Evolutionary conservation across 2,797 vertebrate genomes (phyloP).

Genomic region (Eidolon dupreanum): DNA sequence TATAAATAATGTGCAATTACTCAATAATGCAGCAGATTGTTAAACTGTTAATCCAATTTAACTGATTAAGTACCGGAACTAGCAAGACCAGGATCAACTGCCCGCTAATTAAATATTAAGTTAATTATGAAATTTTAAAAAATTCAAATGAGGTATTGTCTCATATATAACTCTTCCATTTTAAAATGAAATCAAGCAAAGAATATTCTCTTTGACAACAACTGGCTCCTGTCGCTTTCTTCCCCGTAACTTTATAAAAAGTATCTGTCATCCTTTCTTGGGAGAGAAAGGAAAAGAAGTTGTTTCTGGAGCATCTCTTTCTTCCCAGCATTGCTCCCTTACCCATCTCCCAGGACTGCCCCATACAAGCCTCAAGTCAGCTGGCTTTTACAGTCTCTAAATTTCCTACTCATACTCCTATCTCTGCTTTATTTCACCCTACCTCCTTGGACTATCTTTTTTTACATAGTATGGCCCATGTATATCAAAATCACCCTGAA

Average conservation of each 20-base stretch:
- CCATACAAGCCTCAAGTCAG: not conserved
- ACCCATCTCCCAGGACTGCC: not conserved
- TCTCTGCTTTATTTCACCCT: not conserved
- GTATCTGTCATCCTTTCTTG: not conserved
- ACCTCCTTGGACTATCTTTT: not conserved
- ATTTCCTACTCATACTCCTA: not conserved
- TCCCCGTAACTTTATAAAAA: not conserved
- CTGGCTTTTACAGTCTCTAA: not conserved
- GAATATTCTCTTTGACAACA: not conserved
- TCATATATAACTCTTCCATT: not conserved
- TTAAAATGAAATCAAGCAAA: not conserved
- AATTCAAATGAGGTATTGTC: not conserved
- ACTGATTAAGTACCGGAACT: not conserved
- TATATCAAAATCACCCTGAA: not conserved
- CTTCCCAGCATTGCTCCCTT: not conserved
- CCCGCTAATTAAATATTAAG: conserved; percentile 29
- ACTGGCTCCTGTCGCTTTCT: not conserved
- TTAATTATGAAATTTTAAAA: not conserved
- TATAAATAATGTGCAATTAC: not conserved
- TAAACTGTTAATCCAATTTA: conserved; percentile 8
- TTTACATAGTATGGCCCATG: not conserved
- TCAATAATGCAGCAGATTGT: not conserved
- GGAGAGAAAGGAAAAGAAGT: not conserved
- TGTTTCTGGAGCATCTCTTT: not conserved
- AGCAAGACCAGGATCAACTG: not conserved